Conservation (phyloP, 35 echinoderm and acorn worm genomes). For the Chiridota heheva region DNA sequence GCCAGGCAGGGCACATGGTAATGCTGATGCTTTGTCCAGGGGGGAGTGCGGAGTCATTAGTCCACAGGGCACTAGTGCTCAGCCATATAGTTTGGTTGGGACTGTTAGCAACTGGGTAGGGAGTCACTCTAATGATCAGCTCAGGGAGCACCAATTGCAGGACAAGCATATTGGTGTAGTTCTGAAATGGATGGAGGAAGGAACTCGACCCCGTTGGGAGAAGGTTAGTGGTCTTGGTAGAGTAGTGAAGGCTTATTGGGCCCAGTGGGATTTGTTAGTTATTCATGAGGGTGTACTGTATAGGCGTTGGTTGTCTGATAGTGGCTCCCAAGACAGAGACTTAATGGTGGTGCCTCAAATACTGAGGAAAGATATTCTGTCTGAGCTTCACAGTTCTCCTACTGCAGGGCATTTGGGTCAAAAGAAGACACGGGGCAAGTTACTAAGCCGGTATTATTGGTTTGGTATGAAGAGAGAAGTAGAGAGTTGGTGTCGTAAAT, state of each 20-base stretch:
- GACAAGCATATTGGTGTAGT: slow-evolving; percentile 4
- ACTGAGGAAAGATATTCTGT: not conserved
- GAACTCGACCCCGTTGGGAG: slow-evolving; percentile 15
- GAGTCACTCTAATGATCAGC: not conserved
- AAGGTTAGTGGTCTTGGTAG: slow-evolving; percentile 18
- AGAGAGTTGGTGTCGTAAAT: not conserved
- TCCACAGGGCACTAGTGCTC: not conserved
- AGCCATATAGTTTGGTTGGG: not conserved
- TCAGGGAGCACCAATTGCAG: slow-evolving; percentile 21
- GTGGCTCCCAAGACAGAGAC: slow-evolving; percentile 13
- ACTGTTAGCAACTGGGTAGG: slow-evolving; percentile 3
- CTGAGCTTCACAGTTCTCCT: slow-evolving; percentile 37
- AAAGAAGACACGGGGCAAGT: slow-evolving; percentile 24
- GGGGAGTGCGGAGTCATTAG: not conserved
- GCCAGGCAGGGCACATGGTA: slow-evolving; percentile 31
- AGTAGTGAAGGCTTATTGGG: slow-evolving; percentile 42
- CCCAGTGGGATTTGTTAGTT: slow-evolving; percentile 38
- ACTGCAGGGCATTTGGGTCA: slow-evolving; percentile 49
- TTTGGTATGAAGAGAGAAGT: slow-evolving; percentile 24
- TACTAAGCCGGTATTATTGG: slow-evolving; percentile 40
- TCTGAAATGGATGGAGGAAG: slow-evolving; percentile 21
- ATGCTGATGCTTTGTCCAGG: slow-evolving; percentile 53
- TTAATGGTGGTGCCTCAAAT: slow-evolving; percentile 36
- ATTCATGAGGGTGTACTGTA: not conserved
- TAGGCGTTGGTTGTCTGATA: slow-evolving; percentile 44